Evolutionary conservation across 2,113 vertebrate genomes (phyloP).

Genomic region (Rhea americana): DNA sequence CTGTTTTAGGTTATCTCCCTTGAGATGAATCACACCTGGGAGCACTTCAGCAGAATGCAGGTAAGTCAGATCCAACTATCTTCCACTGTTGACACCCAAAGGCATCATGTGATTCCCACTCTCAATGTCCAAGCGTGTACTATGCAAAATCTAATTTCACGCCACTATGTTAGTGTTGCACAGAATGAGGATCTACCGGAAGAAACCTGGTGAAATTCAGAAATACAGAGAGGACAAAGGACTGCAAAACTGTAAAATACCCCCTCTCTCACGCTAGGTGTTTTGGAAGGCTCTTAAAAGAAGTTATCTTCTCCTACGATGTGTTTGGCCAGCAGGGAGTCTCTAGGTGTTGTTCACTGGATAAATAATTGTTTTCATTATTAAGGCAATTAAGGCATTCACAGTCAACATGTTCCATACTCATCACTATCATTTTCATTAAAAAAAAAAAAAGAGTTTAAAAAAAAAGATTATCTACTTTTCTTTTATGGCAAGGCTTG

Average conservation of each 20-base stretch:
- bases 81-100: neutral
- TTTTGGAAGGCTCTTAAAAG: neutral
- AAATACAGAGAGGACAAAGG: neutral
- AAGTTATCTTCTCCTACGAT: neutral
- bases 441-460: neutral
- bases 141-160: neutral
- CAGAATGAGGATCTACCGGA: neutral
- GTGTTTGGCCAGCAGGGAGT: neutral
- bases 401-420: neutral
- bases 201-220: neutral
- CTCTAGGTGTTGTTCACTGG: neutral
- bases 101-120: neutral
- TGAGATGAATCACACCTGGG: neutral
- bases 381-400: conserved; percentile 20
- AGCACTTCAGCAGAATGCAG: neutral
- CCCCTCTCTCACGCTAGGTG: neutral
- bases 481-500: conserved; percentile 22
- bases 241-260: neutral
- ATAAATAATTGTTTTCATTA: neutral
- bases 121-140: neutral
- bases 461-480: neutral
- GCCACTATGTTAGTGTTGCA: neutral
- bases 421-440: conserved; percentile 16
- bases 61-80: neutral
- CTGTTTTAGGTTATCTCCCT: neutral